phyloP scores from a whole-genome alignment of 2,797 vertebrate species.

The Enteromius trimaculatus region DNA sequence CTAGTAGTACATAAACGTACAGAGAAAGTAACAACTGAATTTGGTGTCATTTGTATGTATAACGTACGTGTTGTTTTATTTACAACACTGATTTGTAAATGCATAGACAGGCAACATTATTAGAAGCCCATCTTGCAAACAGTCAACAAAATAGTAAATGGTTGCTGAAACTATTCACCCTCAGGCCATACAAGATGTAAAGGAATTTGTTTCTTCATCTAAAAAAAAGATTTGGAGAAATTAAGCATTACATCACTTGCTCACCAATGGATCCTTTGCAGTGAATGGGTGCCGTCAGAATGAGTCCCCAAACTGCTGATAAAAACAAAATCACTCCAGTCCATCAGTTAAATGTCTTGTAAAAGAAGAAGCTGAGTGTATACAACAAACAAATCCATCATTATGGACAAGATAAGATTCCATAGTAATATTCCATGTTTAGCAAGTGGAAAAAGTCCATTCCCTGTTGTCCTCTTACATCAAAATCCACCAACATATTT shows the following conservation, averaged over 20 bases:
- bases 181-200: background rate
- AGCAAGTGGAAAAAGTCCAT: background rate
- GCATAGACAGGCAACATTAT: background rate
- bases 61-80: background rate
- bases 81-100: background rate
- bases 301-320: background rate
- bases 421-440: background rate
- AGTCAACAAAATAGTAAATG: background rate
- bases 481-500: background rate
- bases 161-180: background rate
- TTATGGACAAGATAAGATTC: background rate
- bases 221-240: background rate
- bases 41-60: background rate
- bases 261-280: background rate
- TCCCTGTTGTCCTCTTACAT: background rate
- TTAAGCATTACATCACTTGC: background rate
- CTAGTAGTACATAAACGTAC: background rate
- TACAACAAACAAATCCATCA: background rate
- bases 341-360: background rate
- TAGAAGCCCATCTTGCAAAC: background rate
- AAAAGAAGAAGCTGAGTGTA: background rate
- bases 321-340: background rate
- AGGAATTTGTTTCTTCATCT: background rate
- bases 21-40: background rate
- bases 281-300: background rate